Evolutionary conservation across 2,113 vertebrate genomes (phyloP), one percentile per base, ranked within the genome.

Genomic region (Oreochromis tanganicae): DNA sequence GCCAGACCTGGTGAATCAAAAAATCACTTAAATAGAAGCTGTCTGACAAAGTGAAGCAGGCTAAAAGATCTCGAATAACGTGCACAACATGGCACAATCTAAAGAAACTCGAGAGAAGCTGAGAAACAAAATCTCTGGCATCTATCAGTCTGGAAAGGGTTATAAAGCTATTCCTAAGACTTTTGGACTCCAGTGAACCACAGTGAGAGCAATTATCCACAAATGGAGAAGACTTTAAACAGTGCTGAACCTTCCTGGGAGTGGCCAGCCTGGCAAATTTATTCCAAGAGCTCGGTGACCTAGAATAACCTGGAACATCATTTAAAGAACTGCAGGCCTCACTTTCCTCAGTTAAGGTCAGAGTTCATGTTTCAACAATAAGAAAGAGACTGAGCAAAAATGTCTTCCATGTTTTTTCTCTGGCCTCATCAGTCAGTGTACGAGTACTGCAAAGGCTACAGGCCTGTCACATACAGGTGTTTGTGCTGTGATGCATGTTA

Each of bases 401-500:
- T 13, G 19, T 19, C 34, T 38, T 38, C 61, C 34, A 2, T 27
- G 13, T 27, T 57, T 66, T 66, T 2, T 1, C 34, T 68, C 61
- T 66, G 63, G 19, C 12, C 3, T 46, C 36, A 43, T 16, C 13
- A 16, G 46, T 75, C 71, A 48, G 71, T 48, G 43, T 79, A 32
- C 52, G 50, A 29, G 32, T 29, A 24, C 56, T 82, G 17, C 27
- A 21, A 55, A 32, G 27, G 54, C 19, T 38, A 29, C 29, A 46
- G 17, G 29, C 24, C 80, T 89, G 84, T 84, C 89, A 90, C 61
- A 61, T 66, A 41, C 91, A 93, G 82, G 63, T 87, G 90, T 59
- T 82, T 57, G 8, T 85, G 43, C 55, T 43, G 27, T 38, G 48
- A 73, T 79, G 3, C 34, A 43, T 8, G 9, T 75, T 34, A 54